Conservation (phyloP, 2,797 vertebrate species). For the Spinus pinus region DNA sequence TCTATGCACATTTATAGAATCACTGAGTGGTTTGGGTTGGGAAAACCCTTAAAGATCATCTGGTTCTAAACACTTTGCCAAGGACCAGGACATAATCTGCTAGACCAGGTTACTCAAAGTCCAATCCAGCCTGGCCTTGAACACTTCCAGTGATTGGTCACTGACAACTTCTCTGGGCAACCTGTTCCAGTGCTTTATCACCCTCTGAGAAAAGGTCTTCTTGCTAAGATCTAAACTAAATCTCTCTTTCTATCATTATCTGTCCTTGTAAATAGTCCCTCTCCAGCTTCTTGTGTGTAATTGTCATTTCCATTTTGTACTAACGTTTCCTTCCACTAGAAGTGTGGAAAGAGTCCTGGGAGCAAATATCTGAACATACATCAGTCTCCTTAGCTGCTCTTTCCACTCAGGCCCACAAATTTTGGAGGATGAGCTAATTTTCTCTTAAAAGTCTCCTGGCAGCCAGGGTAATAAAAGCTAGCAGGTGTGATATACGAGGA, state of each 20-base stretch:
- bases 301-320: not conserved
- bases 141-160: rapidly evolving
- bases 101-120: not conserved
- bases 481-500: too few relatives aligned
- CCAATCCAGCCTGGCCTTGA: not conserved
- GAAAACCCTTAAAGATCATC: not conserved
- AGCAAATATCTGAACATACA: not conserved
- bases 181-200: not conserved
- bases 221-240: not conserved
- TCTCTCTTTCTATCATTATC: not conserved
- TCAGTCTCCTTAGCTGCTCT: not conserved
- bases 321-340: not conserved
- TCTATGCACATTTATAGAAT: not conserved
- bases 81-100: not conserved
- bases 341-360: not conserved
- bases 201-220: not conserved
- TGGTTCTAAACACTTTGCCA: not conserved
- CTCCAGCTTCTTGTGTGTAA: not conserved
- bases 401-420: not conserved
- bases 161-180: not conserved
- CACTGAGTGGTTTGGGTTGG: not conserved
- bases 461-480: not conserved
- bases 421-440: not conserved
- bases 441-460: not conserved
- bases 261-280: not conserved